phyloP scores from a whole-genome alignment of 2,113 vertebrate genomes.

The Ameiurus melas region DNA sequence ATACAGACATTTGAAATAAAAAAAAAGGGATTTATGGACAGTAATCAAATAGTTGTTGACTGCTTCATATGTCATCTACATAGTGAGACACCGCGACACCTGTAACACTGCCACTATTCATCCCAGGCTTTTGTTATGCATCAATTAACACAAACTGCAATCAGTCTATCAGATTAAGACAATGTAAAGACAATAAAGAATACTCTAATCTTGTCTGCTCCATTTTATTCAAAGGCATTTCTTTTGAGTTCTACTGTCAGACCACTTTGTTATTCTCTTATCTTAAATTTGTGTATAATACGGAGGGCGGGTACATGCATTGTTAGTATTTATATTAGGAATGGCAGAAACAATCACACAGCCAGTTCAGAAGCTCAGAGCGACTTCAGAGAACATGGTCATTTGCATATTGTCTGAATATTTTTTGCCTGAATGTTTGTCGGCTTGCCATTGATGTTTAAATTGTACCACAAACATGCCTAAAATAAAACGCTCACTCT shows the following conservation, averaged over 20 bases:
- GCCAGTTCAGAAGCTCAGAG: too few relatives aligned
- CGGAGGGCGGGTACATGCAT: neutral
- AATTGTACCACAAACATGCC: neutral
- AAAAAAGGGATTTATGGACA: neutral
- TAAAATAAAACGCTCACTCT: neutral
- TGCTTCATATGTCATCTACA: neutral
- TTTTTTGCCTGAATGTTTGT: neutral
- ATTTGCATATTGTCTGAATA: neutral
- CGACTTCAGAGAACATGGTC: neutral
- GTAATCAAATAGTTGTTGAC: neutral
- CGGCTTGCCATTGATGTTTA: neutral
- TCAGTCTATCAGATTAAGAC: neutral
- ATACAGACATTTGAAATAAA: neutral
- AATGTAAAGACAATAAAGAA: constrained; percentile 10
- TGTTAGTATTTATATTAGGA: neutral
- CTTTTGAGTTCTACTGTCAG: neutral
- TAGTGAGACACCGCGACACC: neutral
- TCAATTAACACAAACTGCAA: neutral
- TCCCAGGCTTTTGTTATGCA: constrained; percentile 30
- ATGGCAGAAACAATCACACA: neutral
- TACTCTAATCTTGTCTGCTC: neutral
- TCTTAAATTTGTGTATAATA: neutral
- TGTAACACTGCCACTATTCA: constrained; percentile 3
- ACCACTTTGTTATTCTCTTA: neutral
- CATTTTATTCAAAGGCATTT: neutral